Conservation (phyloP, 2,797 vertebrate genomes). For the Petrocephalus sullivani region DNA sequence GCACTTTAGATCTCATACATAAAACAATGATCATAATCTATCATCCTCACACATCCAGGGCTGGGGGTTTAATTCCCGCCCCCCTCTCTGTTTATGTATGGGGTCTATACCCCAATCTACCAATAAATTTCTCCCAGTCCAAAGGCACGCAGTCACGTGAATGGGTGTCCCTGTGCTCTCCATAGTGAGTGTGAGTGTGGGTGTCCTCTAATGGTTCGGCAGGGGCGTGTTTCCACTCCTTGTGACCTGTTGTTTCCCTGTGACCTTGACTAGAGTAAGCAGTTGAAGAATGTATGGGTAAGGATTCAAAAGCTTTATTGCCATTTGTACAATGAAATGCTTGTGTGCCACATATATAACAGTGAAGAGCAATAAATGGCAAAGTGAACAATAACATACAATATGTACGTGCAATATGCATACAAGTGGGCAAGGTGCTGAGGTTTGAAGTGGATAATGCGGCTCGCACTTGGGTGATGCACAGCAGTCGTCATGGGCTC, state of each 20-base stretch:
- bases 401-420: background rate
- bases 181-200: background rate
- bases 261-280: background rate
- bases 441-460: background rate
- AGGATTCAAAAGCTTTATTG: background rate
- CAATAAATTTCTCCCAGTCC: background rate
- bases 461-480: background rate
- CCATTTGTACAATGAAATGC: background rate
- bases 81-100: background rate
- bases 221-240: background rate
- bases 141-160: background rate
- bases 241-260: background rate
- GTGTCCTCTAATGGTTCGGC: background rate
- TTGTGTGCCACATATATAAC: background rate
- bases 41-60: background rate
- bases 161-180: background rate
- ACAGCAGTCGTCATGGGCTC: background rate
- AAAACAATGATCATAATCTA: background rate
- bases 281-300: background rate
- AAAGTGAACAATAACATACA: background rate
- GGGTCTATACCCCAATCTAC: background rate
- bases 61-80: background rate
- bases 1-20: background rate
- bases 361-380: background rate
- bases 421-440: background rate